Base-by-base conservation (phyloP, 2,797 vertebrate genomes). In the Sebastes matsubarae region DNA sequence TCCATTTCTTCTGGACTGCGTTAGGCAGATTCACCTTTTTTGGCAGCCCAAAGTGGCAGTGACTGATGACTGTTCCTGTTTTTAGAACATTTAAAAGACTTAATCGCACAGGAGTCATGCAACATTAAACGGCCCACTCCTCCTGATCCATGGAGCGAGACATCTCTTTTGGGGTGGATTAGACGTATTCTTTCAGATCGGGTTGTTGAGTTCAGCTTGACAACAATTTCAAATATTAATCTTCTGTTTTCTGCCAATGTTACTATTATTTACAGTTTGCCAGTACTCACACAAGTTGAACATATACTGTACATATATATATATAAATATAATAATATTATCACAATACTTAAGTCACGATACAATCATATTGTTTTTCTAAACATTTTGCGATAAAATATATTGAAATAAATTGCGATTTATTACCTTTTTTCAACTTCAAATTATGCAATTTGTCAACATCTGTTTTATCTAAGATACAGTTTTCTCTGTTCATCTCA, bases 11-110 rank as follows among this genome's bases (percentile, higher is more conserved):
- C 46, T 8, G n/a, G 46, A 63, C 50, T 1, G 11, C 6, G 16
- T 20, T 6, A 27, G n/a, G 24, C 6, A 68, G 10, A 18, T 59
- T 70, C 68, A 72, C 13, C 54, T 60, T 57, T 60, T 57, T 59
- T 55, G 54, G 73, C 76, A 42, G 24, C 12, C 13, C 54, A 18
- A 70, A 60, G 34, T 29, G 46, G 46, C 38, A 22, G 10, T 25
- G 58, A 81, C 63, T 57, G 6, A 12, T 80, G 65, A 77, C 30
- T 32, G 27, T 72, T 77, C 68, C 29, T 42, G 25, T 27, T 59
- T 80, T 77, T 59, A n/a, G 16, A 77, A 68, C 72, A 60, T 68
- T 72, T 75, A 38, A 63, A 72, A 50, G 58, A 57, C 67, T 61
- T 73, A 20, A 73, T 66, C 38, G 32, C 9, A 2, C 38, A 65